A percentile compares a stretch with the other conserved stretches of the same genome.
Conservation (phyloP, 2,797 vertebrate species). For the Eleutherodactylus coqui region DNA sequence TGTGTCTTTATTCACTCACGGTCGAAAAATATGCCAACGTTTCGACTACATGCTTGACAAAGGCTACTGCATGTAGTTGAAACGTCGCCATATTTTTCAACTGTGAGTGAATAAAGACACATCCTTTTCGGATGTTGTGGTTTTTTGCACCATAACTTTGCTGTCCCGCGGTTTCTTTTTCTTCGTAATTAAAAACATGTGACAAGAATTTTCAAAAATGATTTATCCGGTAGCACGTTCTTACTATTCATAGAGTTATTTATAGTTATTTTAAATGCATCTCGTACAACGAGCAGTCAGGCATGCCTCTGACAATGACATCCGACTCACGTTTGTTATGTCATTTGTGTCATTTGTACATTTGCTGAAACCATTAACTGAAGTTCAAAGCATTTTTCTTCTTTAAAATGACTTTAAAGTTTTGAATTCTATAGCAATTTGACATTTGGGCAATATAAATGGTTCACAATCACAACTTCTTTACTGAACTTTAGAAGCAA, state of each 20-base stretch:
- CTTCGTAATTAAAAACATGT: neutral
- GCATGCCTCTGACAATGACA: conserved; percentile 5
- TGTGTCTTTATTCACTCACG: no score
- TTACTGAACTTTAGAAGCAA: neutral
- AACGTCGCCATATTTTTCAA: no score
- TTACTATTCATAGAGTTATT: neutral
- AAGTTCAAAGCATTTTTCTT: conserved; percentile 17
- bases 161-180: no score
- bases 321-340: conserved; percentile 7
- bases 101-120: no score
- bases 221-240: neutral
- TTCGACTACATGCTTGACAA: no score
- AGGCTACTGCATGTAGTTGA: no score
- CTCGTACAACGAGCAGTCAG: neutral
- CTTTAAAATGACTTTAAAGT: neutral
- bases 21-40: no score
- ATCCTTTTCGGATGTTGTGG: no score
- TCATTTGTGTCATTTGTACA: conserved; percentile 6
- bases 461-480: conserved; percentile 7
- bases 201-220: neutral
- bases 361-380: conserved; percentile 10
- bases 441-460: conserved; percentile 14
- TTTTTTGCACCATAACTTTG: no score
- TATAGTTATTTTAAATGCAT: neutral
- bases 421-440: conserved; percentile 24